Evolutionary conservation across 2,888 invertebrate genomes (phyloP).

Genomic region (Cheilosia grossa): DNA sequence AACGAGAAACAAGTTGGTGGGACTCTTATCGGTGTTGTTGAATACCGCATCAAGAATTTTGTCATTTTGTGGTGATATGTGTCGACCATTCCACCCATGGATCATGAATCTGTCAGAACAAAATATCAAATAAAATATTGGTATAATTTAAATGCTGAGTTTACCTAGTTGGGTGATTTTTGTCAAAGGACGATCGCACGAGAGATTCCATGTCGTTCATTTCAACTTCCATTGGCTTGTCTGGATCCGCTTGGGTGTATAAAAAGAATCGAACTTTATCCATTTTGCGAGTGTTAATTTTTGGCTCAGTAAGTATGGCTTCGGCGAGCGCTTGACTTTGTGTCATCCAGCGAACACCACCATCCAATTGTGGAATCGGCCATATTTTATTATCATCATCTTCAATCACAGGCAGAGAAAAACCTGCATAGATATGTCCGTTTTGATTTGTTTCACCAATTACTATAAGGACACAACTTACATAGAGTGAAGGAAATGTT

Average conservation of each 20-base stretch:
- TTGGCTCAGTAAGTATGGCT: constrained; percentile 17
- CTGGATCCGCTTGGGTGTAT: constrained; percentile 48
- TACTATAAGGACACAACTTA: too few species aligned
- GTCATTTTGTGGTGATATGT: constrained; percentile 79
- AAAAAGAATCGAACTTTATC: constrained; percentile 51
- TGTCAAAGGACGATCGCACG: constrained; percentile 28
- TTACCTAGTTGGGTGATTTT: constrained; percentile 38
- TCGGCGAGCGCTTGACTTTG: constrained; percentile 15
- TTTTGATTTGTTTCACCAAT: too few species aligned
- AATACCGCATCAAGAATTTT: constrained; percentile 83
- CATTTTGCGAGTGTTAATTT: not conserved
- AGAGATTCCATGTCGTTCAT: constrained; percentile 24
- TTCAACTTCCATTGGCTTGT: constrained; percentile 15
- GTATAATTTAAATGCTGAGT: not conserved
- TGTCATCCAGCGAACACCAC: constrained; percentile 51
- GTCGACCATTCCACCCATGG: constrained; percentile 85
- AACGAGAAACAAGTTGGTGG: constrained; percentile 85
- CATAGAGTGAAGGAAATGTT: too few species aligned
- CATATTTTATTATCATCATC: constrained; percentile 18
- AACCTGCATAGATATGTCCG: too few species aligned
- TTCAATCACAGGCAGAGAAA: too few species aligned
- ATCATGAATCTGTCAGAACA: constrained; percentile 79
- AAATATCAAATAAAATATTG: not conserved
- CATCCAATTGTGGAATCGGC: constrained; percentile 59
- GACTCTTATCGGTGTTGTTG: constrained; percentile 83